Base-by-base conservation (phyloP, 2,888 invertebrate genomes). In the Ennomos erosarius region DNA sequence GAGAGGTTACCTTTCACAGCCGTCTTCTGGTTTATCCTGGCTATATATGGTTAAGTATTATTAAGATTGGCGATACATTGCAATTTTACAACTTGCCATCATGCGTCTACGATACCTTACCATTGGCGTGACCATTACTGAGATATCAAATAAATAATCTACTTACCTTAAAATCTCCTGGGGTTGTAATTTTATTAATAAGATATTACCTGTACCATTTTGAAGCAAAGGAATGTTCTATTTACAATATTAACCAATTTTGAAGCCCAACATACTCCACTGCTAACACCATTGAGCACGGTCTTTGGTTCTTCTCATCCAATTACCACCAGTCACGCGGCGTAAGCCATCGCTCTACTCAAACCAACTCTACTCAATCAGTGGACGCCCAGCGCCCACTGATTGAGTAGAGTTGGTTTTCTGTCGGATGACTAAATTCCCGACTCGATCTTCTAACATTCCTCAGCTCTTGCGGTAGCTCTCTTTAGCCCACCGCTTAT, bases 21-120 rank as follows among this genome's bases (percentile, higher is more conserved):
- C 47, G 62, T 64, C 71, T 73, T 69, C 74, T 69, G 63, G 42
- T 47, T 16, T 46, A 39, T 37, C 49, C 13, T 45, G 12, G 39
- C 33, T 26, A 49, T 10, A 49, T 10, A 42, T 46, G 40, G 10
- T 26, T 38, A 10, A 10, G 10, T 53, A 35, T 43, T 52, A 59
- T 60, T 55, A 51, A 51, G 8, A 43, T 60, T 55, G 59, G 48
- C 43, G 34, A 60, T 52, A 60, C 64, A 57, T 65, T 67, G 64
- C 13, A 60, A 33, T 34, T n/a, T 11, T 9, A 34, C 9, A 42
- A 48, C 38, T 35, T 36, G 35, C 10, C 46, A 6, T 51, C 10
- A 10, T n/a, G 26, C 13, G 11, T 35, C 6, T 12, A 16, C 34
- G 10, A 12, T 9, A 36, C 12, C 51, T 42, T 46, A 56, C 33